Conservation (phyloP, 2,888 invertebrate species). For the Plebejus argus region DNA sequence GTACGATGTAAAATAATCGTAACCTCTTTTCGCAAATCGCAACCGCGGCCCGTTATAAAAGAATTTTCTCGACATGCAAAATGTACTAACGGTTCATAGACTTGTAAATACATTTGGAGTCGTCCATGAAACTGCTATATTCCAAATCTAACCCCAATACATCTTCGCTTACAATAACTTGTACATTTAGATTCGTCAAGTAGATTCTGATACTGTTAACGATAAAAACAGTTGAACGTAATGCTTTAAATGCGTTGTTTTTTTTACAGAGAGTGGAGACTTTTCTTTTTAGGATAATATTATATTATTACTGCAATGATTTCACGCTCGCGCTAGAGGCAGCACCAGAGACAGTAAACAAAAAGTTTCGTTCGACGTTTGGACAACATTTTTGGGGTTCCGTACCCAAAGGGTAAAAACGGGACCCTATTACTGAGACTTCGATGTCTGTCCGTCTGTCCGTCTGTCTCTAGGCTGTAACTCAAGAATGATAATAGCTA, state of each 20-base stretch:
- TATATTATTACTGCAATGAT: no score
- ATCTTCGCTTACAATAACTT: slow-evolving; percentile 38
- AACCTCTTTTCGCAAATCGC: slow-evolving; percentile 1
- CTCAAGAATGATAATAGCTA: no score
- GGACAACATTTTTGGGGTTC: no score
- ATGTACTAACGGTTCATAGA: slow-evolving; percentile 57
- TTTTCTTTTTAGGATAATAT: no score
- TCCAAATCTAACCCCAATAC: slow-evolving; percentile 43
- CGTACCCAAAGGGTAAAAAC: no score
- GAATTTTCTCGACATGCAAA: slow-evolving; percentile 39
- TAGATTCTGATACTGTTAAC: slow-evolving; percentile 22
- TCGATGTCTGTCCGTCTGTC: no score
- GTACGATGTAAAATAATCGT: not conserved
- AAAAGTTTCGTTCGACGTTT: no score
- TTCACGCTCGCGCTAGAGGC: no score
- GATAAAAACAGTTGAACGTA: slow-evolving; percentile 8
- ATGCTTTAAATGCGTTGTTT: not conserved
- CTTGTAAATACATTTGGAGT: slow-evolving; percentile 60
- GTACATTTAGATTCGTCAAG: slow-evolving; percentile 15
- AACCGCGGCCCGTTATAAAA: slow-evolving; percentile 26
- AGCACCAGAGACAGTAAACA: no score
- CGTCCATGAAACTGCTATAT: slow-evolving; percentile 54
- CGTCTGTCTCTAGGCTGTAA: no score
- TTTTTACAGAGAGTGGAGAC: not conserved
- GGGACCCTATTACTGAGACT: no score